A percentile compares a stretch with the other conserved stretches of the same genome.
These are phyloP conservation scores for Centropus unirufus DNA, from an alignment of 2,113 vertebrate genomes.

Conservation along the genomic window DNA sequence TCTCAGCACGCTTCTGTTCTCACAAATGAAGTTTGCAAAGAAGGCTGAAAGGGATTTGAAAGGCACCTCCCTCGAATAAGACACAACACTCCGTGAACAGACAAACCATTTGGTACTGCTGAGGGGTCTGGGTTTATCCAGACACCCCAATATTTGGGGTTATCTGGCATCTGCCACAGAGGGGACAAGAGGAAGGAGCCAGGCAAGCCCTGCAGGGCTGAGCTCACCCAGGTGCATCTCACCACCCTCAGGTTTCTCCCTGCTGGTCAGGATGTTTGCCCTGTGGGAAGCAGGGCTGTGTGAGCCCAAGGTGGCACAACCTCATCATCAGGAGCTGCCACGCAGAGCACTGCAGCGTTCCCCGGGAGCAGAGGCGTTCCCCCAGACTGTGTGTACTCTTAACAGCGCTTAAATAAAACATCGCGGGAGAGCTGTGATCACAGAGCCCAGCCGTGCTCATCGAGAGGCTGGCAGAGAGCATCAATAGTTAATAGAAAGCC, in stretches of 20 bases:
- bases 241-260: background rate
- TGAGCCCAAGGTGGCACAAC: background rate
- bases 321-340: background rate
- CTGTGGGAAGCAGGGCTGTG: accelerated
- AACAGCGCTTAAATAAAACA: constrained; percentile 70
- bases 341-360: background rate
- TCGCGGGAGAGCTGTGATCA: constrained; percentile 43
- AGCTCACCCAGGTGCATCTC: background rate
- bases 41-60: background rate
- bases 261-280: accelerated
- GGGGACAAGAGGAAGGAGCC: background rate
- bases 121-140: background rate
- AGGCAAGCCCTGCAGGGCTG: background rate
- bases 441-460: constrained; percentile 1
- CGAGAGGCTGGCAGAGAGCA: constrained; percentile 26
- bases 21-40: background rate
- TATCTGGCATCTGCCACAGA: background rate
- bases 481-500: constrained; percentile 77
- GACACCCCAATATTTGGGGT: background rate
- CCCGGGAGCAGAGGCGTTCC: background rate
- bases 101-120: accelerated
- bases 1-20: background rate
- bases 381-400: constrained; percentile 47
- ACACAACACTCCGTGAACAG: background rate
- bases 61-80: background rate